Base-by-base conservation (phyloP, 2,113 vertebrate genomes). In the Gadus macrocephalus region DNA sequence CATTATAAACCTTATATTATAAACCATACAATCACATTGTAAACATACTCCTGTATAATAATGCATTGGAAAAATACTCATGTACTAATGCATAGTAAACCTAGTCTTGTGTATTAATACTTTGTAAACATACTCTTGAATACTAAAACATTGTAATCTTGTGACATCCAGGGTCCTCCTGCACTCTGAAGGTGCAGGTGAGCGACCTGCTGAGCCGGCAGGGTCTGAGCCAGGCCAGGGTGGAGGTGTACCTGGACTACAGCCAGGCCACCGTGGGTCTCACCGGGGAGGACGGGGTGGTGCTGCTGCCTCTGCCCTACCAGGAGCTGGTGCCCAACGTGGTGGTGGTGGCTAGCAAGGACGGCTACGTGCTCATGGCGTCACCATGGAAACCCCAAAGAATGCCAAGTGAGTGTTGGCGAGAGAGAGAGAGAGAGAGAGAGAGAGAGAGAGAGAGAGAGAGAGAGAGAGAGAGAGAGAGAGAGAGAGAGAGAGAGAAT, bases 231-330 rank as follows among this genome's bases (percentile, higher is more conserved):
- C 87, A 89, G 68, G 94, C 94, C 0, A 70, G 75, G 27, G 94
- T 97, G 5, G 92, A 96, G 58, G 89, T 97, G 67, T 96, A 94
- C 80, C 81, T 95, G 14, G 95, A 96, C 89, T 89, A 93, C 89
- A 94, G 87, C 0, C 89, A 85, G 77, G 92, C 90, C 20, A 88
- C 86, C 69, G 88, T 91, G 0, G 89, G 87, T 4, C 62, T 92
- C 0, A 95, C 93, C 2, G 90, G 83, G 53, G 88, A 72, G 68
- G 90, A 91, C 1, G 95, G 95, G 15, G 84, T 84, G 3, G 91
- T 90, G 66, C 65, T 92, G 81, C 90, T 96, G 64, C 88, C 74
- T 73, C 89, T 95, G 2, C 94, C 94, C 2, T 93, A 92, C 78
- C 88, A 76, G 16, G 49, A 83, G n/a, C 93, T 91, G n/a, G 78